Evolutionary conservation across 2,888 invertebrate genomes (phyloP).

Genomic region (Oligia fasciuncula): DNA sequence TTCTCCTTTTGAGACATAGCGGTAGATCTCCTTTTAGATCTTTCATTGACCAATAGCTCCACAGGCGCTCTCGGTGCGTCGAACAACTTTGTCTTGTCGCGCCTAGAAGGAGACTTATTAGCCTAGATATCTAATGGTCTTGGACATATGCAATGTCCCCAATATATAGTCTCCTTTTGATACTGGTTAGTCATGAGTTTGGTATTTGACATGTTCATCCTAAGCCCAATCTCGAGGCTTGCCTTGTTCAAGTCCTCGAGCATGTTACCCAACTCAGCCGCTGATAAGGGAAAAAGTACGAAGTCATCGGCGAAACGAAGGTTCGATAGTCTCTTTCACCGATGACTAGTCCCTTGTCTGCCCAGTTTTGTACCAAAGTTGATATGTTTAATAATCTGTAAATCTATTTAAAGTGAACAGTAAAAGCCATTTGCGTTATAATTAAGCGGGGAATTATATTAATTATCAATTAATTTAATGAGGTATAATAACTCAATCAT

Average conservation of each 20-base stretch:
- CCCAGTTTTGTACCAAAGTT: neutral
- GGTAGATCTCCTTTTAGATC: too few relatives aligned
- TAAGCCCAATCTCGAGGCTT: neutral
- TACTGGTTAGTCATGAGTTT: too few relatives aligned
- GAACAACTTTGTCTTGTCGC: too few relatives aligned
- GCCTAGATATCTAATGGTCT: too few relatives aligned
- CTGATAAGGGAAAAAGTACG: neutral
- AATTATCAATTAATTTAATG: constrained; percentile 7
- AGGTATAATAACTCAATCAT: constrained; percentile 15
- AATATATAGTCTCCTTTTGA: too few relatives aligned
- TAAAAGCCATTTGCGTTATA: neutral
- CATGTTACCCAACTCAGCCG: neutral
- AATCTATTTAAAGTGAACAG: neutral
- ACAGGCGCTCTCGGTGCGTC: too few relatives aligned
- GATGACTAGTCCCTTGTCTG: neutral
- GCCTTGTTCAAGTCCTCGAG: neutral
- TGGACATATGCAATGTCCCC: too few relatives aligned
- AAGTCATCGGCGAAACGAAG: neutral
- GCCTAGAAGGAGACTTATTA: too few relatives aligned
- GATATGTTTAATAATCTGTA: too few relatives aligned
- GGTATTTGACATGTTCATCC: too few relatives aligned
- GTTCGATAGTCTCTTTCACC: neutral
- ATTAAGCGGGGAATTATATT: constrained; percentile 8
- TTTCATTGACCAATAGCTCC: too few relatives aligned
- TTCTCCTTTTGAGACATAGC: too few relatives aligned